Evolutionary conservation across 1,140 invertebrate species (phyloP).

Genomic region (Cheumatopsyche charites): DNA sequence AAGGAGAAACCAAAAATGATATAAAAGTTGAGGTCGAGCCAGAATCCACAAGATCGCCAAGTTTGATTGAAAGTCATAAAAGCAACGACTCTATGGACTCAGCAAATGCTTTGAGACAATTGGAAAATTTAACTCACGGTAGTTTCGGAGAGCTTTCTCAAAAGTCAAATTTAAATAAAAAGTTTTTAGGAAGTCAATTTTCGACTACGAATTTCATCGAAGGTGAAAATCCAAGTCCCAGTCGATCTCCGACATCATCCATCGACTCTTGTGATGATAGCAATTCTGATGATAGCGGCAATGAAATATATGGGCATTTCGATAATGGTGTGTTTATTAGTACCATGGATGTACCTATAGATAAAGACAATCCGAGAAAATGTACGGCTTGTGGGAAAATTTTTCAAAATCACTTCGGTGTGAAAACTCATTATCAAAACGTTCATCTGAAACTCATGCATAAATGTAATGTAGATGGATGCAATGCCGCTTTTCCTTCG

Average conservation of each 20-base stretch:
- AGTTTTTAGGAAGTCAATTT: constrained; percentile 43
- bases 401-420: constrained; percentile 94
- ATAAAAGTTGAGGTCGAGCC: constrained; percentile 52
- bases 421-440: constrained; percentile 95
- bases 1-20: constrained; percentile 51
- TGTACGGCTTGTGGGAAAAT: constrained; percentile 92
- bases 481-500: constrained; percentile 94
- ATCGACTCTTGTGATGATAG: constrained; percentile 62
- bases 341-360: constrained; percentile 82
- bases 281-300: constrained; percentile 63
- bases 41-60: constrained; percentile 52
- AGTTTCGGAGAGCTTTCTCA: constrained; percentile 67
- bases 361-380: constrained; percentile 75
- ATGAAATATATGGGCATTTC: constrained; percentile 71
- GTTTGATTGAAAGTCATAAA: constrained; percentile 37
- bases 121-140: constrained; percentile 82
- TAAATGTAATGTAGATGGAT: constrained; percentile 95
- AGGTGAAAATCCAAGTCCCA: constrained; percentile 33
- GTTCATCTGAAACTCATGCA: constrained; percentile 96
- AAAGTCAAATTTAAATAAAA: constrained; percentile 47
- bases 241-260: constrained; percentile 65
- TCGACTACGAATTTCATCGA: constrained; percentile 45
- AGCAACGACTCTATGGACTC: constrained; percentile 36
- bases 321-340: constrained; percentile 76
- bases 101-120: constrained; percentile 74